These are phyloP conservation scores for Papilio aristodemus DNA, from an alignment of 1,140 invertebrate genomes.

Conservation along the genomic window DNA sequence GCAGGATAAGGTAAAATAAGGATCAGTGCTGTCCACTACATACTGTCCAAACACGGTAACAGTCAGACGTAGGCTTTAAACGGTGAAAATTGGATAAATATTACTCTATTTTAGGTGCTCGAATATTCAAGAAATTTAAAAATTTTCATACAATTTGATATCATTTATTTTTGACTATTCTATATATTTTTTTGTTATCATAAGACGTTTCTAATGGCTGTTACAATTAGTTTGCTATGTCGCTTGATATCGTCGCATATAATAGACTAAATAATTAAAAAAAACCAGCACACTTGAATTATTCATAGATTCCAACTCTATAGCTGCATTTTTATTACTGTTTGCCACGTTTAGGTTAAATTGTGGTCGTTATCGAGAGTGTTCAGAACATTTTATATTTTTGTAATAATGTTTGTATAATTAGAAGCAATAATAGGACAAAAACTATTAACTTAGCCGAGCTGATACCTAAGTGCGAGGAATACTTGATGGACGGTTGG, in stretches of 20 bases:
- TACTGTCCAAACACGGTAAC: background rate
- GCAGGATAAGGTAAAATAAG: background rate
- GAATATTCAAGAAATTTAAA: background rate
- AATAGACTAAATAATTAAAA: slow-evolving; percentile 25
- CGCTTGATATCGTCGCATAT: slow-evolving; percentile 23
- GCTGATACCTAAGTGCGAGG: no score
- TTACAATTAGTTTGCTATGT: slow-evolving; percentile 20
- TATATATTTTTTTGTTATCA: slow-evolving; percentile 24
- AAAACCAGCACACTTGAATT: slow-evolving; percentile 15
- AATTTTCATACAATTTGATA: background rate
- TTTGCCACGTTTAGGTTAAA: slow-evolving; percentile 2
- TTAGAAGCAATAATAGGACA: no score
- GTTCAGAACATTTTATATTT: background rate
- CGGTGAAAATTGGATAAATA: background rate
- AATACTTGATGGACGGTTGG: no score
- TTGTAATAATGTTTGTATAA: no score
- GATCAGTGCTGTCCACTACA: background rate
- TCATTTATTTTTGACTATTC: background rate
- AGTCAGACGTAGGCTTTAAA: no score
- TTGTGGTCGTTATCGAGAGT: background rate
- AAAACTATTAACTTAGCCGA: no score
- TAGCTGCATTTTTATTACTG: background rate
- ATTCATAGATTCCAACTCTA: slow-evolving; percentile 20
- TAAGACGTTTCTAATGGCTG: slow-evolving; percentile 18
- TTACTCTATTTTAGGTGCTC: background rate